A percentile compares a stretch with the other conserved stretches of the same genome.
These are phyloP conservation scores for Benthosema pterotum DNA, from an alignment of 2,797 vertebrate genomes.

Conservation along the genomic window DNA sequence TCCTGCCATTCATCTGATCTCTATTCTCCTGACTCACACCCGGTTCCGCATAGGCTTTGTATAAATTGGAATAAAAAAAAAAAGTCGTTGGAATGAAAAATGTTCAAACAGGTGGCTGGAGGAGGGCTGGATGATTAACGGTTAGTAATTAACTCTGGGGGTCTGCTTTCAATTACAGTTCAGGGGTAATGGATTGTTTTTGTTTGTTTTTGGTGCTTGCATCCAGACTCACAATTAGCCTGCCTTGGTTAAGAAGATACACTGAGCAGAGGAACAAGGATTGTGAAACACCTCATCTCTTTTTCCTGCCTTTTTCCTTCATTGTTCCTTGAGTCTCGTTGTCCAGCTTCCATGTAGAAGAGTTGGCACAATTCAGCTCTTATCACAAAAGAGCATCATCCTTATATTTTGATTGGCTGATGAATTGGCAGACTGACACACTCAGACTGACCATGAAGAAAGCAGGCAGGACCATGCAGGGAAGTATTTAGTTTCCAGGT, in stretches of 20 bases:
- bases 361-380: too few relatives aligned
- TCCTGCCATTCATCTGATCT: constrained; percentile 14
- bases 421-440: too few relatives aligned
- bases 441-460: too few relatives aligned
- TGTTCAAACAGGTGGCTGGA: constrained; percentile 24
- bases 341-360: too few relatives aligned
- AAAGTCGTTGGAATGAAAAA: constrained; percentile 40
- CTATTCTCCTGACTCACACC: background rate
- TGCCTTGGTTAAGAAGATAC: constrained; percentile 33
- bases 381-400: too few relatives aligned
- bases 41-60: constrained; percentile 28
- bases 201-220: constrained; percentile 27
- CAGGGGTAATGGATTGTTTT: constrained; percentile 49
- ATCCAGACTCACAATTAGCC: constrained; percentile 58
- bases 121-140: constrained; percentile 50
- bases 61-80: constrained; percentile 26
- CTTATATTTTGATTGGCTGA: too few relatives aligned
- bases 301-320: background rate
- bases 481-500: too few relatives aligned
- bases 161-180: constrained; percentile 63
- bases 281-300: background rate
- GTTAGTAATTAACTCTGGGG: constrained; percentile 51
- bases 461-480: too few relatives aligned
- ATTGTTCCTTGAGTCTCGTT: too few relatives aligned
- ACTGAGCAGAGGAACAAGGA: background rate